A percentile compares a stretch with the other conserved stretches of the same genome.
These are phyloP conservation scores for Cantharis rufa DNA, from an alignment of 2,888 invertebrate genomes.

Conservation along the genomic window DNA sequence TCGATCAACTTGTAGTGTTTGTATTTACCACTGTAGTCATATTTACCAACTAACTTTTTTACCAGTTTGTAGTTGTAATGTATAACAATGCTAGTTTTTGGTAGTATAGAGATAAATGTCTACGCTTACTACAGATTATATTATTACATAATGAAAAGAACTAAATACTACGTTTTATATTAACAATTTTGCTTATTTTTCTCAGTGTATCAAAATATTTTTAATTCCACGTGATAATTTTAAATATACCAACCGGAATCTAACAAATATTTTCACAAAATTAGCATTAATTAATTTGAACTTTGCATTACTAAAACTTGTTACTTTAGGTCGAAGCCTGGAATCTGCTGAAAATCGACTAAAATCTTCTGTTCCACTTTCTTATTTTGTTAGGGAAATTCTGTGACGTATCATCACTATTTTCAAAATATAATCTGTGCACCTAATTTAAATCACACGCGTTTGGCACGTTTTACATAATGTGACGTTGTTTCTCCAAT, in stretches of 20 bases:
- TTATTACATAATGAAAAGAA: too few species aligned
- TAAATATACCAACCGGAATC: background rate
- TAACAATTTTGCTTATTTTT: too few species aligned
- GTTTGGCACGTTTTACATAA: background rate
- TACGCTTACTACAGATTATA: too few species aligned
- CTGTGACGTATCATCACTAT: background rate
- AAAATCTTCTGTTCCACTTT: background rate
- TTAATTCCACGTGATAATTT: background rate
- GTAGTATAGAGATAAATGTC: too few species aligned
- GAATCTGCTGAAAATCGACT: background rate
- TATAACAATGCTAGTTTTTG: too few species aligned
- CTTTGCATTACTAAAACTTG: background rate
- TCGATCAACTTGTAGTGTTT: too few species aligned
- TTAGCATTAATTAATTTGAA: background rate
- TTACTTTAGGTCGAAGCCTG: background rate
- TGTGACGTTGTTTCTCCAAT: background rate
- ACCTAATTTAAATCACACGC: background rate
- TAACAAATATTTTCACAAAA: background rate
- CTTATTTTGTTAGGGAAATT: background rate
- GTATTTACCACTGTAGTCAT: too few species aligned
- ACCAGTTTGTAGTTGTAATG: too few species aligned
- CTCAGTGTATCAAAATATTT: background rate
- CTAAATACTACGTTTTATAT: too few species aligned
- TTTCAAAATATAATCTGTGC: background rate
- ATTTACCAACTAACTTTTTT: too few species aligned